Base-by-base conservation (phyloP, 2,888 invertebrate genomes). In the Parnassius apollo region DNA sequence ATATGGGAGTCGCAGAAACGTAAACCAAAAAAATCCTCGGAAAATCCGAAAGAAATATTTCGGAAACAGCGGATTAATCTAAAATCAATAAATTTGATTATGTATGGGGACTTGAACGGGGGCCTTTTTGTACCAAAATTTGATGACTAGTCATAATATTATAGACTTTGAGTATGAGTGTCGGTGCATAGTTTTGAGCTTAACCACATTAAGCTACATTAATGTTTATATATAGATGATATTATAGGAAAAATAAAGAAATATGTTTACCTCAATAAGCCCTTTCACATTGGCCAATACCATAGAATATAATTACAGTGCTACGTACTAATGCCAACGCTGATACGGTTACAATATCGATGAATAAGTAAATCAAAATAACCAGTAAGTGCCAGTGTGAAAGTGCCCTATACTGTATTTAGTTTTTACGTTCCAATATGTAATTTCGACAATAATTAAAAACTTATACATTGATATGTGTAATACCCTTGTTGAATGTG, bases 381-480 rank as follows among this genome's bases (percentile, higher is more conserved):
- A 35, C 7, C 35, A 35, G 35, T 35, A 35, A 35, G 35, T 7
- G 35, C 35, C 35, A 35, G 35, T 35, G 35, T 35, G 35, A 35
- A 35, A 35, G 35, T 45, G 25, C 35, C 35, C 9, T 54, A 55
- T 22, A 51, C 52, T 64, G 22, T 44, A 50, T 66, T 55, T 65
- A 65, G 53, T 60, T 54, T 57, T 59, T 66, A 57, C 49, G 54
- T 61, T 64, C 45, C 48, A 64, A 64, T 57, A 64, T 22, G 53
- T 59, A 66, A 65, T 62, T 58, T 65, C 64, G 73, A 73, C 72
- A 72, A 73, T 73, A 73, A 73, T 66, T 59, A 52, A 35, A 25
- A 35, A 35, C 22, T 18, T 45, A 35, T 12, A 49, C 35, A 48
- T 35, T 56, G 45, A 55, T 18, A 18, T 45, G 22, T 3, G 55